phyloP scores from a whole-genome alignment of 2,113 vertebrate species.

The Illadopsis cleaveri region DNA sequence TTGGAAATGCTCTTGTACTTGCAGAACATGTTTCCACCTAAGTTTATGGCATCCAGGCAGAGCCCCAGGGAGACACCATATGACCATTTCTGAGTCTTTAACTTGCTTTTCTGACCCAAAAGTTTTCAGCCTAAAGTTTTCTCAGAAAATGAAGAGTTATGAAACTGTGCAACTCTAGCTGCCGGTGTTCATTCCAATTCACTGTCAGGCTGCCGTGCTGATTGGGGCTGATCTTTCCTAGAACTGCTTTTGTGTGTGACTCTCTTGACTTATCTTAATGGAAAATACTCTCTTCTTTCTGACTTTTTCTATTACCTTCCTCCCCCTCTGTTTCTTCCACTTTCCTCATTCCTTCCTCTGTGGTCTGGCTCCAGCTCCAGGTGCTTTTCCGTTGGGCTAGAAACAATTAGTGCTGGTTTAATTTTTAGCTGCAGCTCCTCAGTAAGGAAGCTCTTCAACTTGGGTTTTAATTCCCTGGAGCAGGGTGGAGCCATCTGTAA shows the following conservation, averaged over 20 bases:
- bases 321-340: background rate
- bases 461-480: background rate
- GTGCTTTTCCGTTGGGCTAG: background rate
- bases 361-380: background rate
- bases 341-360: background rate
- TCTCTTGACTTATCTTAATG: background rate
- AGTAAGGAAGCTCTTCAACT: background rate
- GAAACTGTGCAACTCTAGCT: background rate
- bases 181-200: background rate
- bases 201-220: background rate
- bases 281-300: background rate
- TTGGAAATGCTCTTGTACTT: background rate
- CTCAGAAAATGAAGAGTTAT: background rate
- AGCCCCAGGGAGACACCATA: background rate
- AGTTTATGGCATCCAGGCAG: background rate
- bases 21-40: background rate
- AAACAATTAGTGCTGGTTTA: background rate
- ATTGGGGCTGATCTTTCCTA: background rate
- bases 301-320: background rate
- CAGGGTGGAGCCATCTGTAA: background rate
- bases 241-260: background rate
- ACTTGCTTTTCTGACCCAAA: background rate
- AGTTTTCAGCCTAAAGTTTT: background rate
- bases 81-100: background rate
- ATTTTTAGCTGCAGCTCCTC: background rate